phyloP scores from a whole-genome alignment of 2,888 invertebrate genomes.

The Molorchus minor region DNA sequence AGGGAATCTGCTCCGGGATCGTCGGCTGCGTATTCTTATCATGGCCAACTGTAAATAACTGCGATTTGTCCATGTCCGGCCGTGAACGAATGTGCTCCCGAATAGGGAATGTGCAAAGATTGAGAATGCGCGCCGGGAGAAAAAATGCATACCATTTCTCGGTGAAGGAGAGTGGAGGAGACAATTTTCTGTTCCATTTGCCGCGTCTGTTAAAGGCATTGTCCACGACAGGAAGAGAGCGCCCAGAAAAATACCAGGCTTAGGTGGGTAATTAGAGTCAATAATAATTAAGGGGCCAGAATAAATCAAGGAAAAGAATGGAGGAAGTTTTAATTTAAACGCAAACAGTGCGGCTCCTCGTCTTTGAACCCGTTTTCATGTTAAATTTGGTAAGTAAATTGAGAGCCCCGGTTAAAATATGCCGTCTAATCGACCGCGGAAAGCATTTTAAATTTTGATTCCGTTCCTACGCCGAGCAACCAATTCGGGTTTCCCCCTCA shows the following conservation, averaged over 20 bases:
- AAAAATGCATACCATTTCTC: conserved; percentile 59
- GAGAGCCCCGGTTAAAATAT: conserved; percentile 48
- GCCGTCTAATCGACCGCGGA: conserved; percentile 38
- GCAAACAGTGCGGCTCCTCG: conserved; percentile 40
- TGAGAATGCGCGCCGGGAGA: conserved; percentile 60
- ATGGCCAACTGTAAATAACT: conserved; percentile 62
- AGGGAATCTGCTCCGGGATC: conserved; percentile 35
- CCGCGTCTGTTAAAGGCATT: conserved; percentile 58
- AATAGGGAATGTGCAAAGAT: conserved; percentile 62
- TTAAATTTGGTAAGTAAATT: conserved; percentile 50
- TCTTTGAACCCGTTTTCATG: conserved; percentile 40
- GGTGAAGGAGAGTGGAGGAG: conserved; percentile 56
- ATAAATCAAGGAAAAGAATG: conserved; percentile 61
- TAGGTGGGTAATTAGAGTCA: conserved; percentile 62
- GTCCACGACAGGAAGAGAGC: conserved; percentile 53
- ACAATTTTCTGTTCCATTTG: conserved; percentile 66
- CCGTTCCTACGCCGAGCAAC: conserved; percentile 19
- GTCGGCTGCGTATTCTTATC: conserved; percentile 58
- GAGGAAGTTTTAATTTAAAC: conserved; percentile 59
- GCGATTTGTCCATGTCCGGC: conserved; percentile 63
- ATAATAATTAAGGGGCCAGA: conserved; percentile 60
- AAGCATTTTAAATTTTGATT: conserved; percentile 32
- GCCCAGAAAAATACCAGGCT: conserved; percentile 51
- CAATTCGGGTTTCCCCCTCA: conserved; percentile 26
- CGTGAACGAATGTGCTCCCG: conserved; percentile 55